Evolutionary conservation across 2,888 invertebrate genomes (phyloP).

Genomic region (Bellardia pandia): DNA sequence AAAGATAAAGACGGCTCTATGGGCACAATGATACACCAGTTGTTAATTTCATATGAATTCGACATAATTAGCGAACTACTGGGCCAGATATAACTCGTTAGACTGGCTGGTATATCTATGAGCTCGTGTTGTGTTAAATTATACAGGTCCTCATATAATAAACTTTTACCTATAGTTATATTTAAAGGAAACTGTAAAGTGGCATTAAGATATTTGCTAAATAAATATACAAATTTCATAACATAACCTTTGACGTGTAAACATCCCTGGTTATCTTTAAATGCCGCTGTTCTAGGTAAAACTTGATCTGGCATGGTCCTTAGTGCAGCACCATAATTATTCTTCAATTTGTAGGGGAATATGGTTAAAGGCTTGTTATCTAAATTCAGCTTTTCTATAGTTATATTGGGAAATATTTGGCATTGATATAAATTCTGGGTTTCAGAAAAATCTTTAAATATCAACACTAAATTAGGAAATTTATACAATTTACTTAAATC

Average conservation of each 20-base stretch:
- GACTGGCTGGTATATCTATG: slow-evolving; percentile 56
- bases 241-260: slow-evolving; percentile 45
- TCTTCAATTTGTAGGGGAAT: slow-evolving; percentile 48
- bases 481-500: slow-evolving; percentile 22
- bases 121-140: slow-evolving; percentile 41
- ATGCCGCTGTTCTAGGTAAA: slow-evolving; percentile 37
- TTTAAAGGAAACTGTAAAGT: slow-evolving; percentile 40
- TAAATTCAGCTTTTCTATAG: background rate
- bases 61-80: slow-evolving; percentile 11
- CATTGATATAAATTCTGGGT: slow-evolving; percentile 50
- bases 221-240: slow-evolving; percentile 43
- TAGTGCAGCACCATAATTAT: slow-evolving; percentile 49
- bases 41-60: slow-evolving; percentile 32
- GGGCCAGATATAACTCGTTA: background rate
- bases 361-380: background rate
- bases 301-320: slow-evolving; percentile 56
- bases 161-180: slow-evolving; percentile 9
- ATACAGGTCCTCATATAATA: slow-evolving; percentile 14
- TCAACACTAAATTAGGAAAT: slow-evolving; percentile 44
- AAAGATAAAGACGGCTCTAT: slow-evolving; percentile 44
- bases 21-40: slow-evolving; percentile 61
- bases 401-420: slow-evolving; percentile 44
- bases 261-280: background rate
- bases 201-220: slow-evolving; percentile 43
- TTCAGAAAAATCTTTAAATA: slow-evolving; percentile 49